Percentiles rank a stretch among this genome's conserved stretches.
These are phyloP conservation scores for Lysandra bellargus DNA, from an alignment of 2,888 invertebrate genomes.

Conservation along the genomic window DNA sequence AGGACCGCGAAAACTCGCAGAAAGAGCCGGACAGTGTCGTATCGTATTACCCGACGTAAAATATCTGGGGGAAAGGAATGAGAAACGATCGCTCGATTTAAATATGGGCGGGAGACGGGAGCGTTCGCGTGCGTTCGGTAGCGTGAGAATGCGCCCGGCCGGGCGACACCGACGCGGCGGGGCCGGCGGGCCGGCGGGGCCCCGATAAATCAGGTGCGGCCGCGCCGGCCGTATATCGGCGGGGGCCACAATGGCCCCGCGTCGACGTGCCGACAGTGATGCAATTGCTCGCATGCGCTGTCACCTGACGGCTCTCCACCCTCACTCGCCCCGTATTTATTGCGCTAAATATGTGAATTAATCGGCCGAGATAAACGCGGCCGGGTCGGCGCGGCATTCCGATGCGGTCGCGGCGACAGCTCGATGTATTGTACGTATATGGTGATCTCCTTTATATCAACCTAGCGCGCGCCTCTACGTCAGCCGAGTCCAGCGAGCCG, in stretches of 20 bases:
- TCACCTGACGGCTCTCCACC: conserved; percentile 54
- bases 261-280: conserved; percentile 73
- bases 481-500: not conserved
- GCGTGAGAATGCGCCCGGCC: conserved; percentile 80
- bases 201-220: conserved; percentile 75
- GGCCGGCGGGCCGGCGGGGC: conserved; percentile 58
- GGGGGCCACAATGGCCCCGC: conserved; percentile 66
- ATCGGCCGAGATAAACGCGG: conserved; percentile 78
- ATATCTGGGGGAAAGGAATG: conserved; percentile 79
- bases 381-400: conserved; percentile 70
- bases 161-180: conserved; percentile 70
- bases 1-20: conserved; percentile 71
- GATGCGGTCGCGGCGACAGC: conserved; percentile 76
- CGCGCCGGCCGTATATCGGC: conserved; percentile 66
- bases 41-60: conserved; percentile 80
- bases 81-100: conserved; percentile 78
- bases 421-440: conserved; percentile 76
- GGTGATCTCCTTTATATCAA: conserved; percentile 63
- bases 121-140: conserved; percentile 78
- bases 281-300: conserved; percentile 71
- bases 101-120: conserved; percentile 70
- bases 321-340: conserved; percentile 66
- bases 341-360: conserved; percentile 80
- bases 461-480: conserved; percentile 35
- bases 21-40: conserved; percentile 80